Evolutionary conservation across 2,888 invertebrate species (phyloP).

Genomic region (Druceiella hillmani): DNA sequence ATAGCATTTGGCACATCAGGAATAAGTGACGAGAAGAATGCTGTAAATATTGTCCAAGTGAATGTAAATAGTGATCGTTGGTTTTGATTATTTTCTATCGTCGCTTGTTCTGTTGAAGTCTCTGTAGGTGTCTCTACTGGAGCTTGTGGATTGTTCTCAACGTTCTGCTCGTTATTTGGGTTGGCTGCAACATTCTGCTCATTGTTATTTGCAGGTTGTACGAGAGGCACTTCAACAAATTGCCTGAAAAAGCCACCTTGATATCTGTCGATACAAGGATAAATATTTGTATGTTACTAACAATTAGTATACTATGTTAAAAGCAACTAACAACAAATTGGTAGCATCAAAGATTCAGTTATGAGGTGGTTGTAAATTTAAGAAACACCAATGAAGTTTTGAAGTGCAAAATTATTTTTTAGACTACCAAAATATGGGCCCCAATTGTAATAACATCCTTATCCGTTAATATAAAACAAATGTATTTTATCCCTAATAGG

Average conservation of each 20-base stretch:
- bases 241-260: slow-evolving; percentile 73
- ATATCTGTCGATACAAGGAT: slow-evolving; percentile 44
- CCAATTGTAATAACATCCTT: too few relatives aligned
- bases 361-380: too few relatives aligned
- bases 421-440: too few relatives aligned
- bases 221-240: slow-evolving; percentile 42
- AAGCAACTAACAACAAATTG: too few relatives aligned
- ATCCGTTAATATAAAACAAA: too few relatives aligned
- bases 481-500: too few relatives aligned
- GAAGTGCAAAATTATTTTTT: too few relatives aligned
- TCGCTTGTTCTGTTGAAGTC: slow-evolving; percentile 18
- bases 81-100: slow-evolving; percentile 23
- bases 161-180: slow-evolving; percentile 19
- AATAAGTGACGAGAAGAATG: slow-evolving; percentile 91
- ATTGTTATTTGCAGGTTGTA: too few relatives aligned
- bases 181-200: too few relatives aligned
- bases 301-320: slow-evolving; percentile 14
- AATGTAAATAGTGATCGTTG: slow-evolving; percentile 58
- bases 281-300: slow-evolving; percentile 14
- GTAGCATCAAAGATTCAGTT: too few relatives aligned
- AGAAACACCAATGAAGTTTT: too few relatives aligned
- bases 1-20: slow-evolving; percentile 76
- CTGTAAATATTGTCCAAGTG: slow-evolving; percentile 85
- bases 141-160: slow-evolving; percentile 28
- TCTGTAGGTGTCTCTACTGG: slow-evolving; percentile 16